Conservation (phyloP, 92 coral and sea anemone species). For the Siderastrea siderea region DNA sequence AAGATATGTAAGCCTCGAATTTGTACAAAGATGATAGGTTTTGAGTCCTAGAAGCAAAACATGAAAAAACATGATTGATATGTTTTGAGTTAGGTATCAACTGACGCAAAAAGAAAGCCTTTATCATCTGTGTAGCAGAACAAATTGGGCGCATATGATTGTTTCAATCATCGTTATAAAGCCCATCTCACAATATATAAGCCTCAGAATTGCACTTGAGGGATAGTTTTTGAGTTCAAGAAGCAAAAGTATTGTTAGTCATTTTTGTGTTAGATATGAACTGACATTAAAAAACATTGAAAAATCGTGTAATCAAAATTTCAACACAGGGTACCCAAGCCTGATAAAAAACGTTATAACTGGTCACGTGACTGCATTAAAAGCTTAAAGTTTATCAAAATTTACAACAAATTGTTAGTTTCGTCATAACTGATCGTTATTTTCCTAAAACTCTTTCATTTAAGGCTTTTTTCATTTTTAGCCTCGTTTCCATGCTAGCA, state of each 20-base stretch:
- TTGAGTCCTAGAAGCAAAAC: constrained; percentile 32
- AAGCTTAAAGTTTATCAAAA: constrained; percentile 24
- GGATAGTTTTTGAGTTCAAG: constrained; percentile 39
- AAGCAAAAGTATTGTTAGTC: constrained; percentile 42
- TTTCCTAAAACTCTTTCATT: constrained; percentile 34
- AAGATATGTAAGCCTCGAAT: constrained; percentile 31
- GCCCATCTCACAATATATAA: constrained; percentile 34
- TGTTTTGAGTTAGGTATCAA: constrained; percentile 32
- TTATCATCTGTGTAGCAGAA: constrained; percentile 22
- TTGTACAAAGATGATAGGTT: constrained; percentile 41
- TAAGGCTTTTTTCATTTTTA: constrained; percentile 33
- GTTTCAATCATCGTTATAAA: constrained; percentile 43
- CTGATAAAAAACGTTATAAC: constrained; percentile 18
- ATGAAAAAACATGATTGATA: constrained; percentile 35
- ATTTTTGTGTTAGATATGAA: constrained; percentile 23
- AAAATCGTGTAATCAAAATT: constrained; percentile 31
- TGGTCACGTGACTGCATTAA: neutral
- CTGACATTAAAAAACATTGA: constrained; percentile 17
- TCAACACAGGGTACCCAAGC: constrained; percentile 45
- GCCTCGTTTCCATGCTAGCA: constrained; percentile 34
- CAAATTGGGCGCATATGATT: constrained; percentile 30
- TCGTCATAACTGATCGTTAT: constrained; percentile 32
- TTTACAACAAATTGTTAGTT: constrained; percentile 35
- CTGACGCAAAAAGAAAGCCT: constrained; percentile 35
- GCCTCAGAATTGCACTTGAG: constrained; percentile 37